Evolutionary conservation across 2,797 vertebrate species (phyloP), one percentile per base, ranked within the genome.

Genomic region (Emys orbicularis): DNA sequence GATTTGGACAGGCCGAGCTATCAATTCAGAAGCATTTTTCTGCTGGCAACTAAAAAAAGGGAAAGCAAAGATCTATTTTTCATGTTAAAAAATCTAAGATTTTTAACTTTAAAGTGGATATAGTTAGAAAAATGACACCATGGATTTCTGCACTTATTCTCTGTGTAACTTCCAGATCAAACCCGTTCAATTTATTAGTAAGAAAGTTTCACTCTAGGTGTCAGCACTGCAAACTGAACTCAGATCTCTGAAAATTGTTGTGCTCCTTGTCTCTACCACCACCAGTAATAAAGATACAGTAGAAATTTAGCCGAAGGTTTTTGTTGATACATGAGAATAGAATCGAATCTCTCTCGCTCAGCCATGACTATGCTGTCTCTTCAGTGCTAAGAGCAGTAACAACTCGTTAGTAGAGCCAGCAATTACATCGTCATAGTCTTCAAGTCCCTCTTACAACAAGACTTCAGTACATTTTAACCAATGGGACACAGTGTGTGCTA

Each of bases 171-270:
- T 97, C 80, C 59, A 92, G 79, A 93, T 84, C 90, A 94, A 92
- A 93, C 59, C 11, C 68, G 68, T 94, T 87, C 59, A 85, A 88
- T 96, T 84, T 47, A 92, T 82, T 50, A 96, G 89, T 4, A 86
- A n/a, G 80, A 87, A 92, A 79, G 89, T 87, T 95, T 90, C 94
- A 97, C 97, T 97, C 87, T 97, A 97, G 96, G 95, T 97, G 95
- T 97, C 96, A 97, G 95, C 94, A 97, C 96, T 96, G 95, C 87
- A 96, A 97, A 79, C 96, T 81, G 90, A 94, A 94, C 94, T 81
- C 50, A 27, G 52, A 94, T 86, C 80, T 84, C 84, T 93, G 89
- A 27, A 95, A 95, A 96, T 49, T 49, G 92, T 90, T 96, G 79
- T 91, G 84, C 93, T 94, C 61, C 87, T 85, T 94, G 57, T 74